Conservation (phyloP, 2,888 invertebrate genomes). For the Marasmarcha lunaedactyla region DNA sequence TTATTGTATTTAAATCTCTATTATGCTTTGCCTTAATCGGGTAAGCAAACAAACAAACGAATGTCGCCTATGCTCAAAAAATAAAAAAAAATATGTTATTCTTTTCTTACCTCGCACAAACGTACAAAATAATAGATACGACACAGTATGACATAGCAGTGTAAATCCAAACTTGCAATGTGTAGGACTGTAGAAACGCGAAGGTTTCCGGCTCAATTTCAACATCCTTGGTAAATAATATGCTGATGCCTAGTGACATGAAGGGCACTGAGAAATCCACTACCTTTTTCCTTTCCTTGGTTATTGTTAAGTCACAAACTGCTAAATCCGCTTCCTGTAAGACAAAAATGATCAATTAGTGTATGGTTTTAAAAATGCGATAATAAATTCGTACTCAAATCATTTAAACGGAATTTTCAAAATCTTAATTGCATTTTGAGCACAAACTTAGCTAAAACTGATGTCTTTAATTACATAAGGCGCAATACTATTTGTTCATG, state of each 20-base stretch:
- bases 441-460: too few relatives aligned
- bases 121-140: conserved; percentile 84
- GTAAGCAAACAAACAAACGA: too few relatives aligned
- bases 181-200: conserved; percentile 89
- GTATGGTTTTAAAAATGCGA: not conserved
- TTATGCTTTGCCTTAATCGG: too few relatives aligned
- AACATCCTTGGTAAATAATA: conserved; percentile 83
- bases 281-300: conserved; percentile 86
- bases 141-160: conserved; percentile 87
- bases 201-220: conserved; percentile 83
- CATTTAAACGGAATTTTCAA: too few relatives aligned
- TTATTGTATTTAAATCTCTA: too few relatives aligned
- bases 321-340: conserved; percentile 51
- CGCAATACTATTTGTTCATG: too few relatives aligned
- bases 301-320: conserved; percentile 86
- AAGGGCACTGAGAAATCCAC: conserved; percentile 97
- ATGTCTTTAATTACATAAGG: too few relatives aligned
- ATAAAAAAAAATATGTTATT: too few relatives aligned
- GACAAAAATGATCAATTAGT: not conserved
- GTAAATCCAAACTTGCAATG: conserved; percentile 87
- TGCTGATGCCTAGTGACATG: conserved; percentile 94
- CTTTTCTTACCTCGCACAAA: conserved; percentile 76
- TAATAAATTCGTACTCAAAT: too few relatives aligned
- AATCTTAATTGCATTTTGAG: too few relatives aligned
- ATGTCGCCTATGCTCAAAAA: too few relatives aligned